Base-by-base conservation (phyloP, 2,113 vertebrate species). In the Asarcornis scutulata region DNA sequence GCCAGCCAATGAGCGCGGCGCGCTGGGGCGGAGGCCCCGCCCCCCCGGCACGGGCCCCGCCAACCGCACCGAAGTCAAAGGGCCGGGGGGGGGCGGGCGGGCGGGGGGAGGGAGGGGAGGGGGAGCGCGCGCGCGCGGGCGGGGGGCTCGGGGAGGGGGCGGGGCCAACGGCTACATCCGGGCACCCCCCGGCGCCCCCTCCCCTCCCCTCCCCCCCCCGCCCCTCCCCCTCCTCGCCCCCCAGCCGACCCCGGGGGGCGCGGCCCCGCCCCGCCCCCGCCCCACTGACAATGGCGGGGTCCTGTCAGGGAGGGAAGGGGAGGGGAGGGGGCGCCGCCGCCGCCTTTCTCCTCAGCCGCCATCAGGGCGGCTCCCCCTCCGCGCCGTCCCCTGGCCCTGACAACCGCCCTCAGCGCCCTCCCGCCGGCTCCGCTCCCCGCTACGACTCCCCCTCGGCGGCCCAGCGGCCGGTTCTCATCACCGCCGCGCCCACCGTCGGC, bases 151-250 rank as follows among this genome's bases (percentile, higher is more conserved):
- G 81, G 92, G 78, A 82, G 97, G 78, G 84, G 97, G 97, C 95
- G 96, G 94, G 64, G 96, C 95, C 76, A 98, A 97, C 97, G 89
- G 96, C 94, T 91, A 94, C 78, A 97, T 95, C 96, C 94, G 95
- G 97, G 95, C 94, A 91, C 95, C 95, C 76, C 95, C 85, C 80
- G 67, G 38, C 91, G 75, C 91, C 93, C 92, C 74, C 62, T 76
- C 23, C 84, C 52, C 64, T 72, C 13, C 10, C 15, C 52, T 44
- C 42, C 6, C 13, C 31, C 55, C 36, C 12, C 21, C 78, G 53
- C 83, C 46, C 72, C 66, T 40, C 13, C 38, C 89, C 88, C 42
- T 38, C 23, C 56, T 32, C 80, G 53, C 67, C 46, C 46, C 46
- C 21, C 46, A 31, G 38, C 84, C 88, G 83, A 90, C 94, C 48